Percentiles rank a stretch among this genome's conserved stretches.
These are phyloP conservation scores for Platynereis dumerilii DNA, from an alignment of 2,888 invertebrate genomes.

Conservation along the genomic window DNA sequence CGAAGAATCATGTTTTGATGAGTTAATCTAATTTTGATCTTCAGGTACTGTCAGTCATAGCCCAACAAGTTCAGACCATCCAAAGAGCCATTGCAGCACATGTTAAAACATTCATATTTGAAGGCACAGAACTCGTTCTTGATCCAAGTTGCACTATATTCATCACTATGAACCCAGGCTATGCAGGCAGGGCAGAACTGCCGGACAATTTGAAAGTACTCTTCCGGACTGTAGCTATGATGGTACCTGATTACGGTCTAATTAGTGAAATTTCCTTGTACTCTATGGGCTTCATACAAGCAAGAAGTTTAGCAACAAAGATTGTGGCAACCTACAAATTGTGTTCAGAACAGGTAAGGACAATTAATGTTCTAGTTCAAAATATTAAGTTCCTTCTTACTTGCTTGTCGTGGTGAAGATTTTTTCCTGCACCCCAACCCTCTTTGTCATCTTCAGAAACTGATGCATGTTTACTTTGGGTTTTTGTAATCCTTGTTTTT, in stretches of 20 bases:
- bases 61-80: slow-evolving; percentile 63
- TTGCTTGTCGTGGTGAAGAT: no score
- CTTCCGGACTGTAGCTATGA: slow-evolving; percentile 64
- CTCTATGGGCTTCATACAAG: slow-evolving; percentile 63
- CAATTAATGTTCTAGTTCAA: no score
- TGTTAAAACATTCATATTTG: slow-evolving; percentile 57
- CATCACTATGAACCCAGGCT: slow-evolving; percentile 64
- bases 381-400: no score
- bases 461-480: no score
- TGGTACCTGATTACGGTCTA: slow-evolving; percentile 63
- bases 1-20: no score
- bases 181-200: slow-evolving; percentile 62
- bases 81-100: slow-evolving; percentile 62
- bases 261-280: slow-evolving; percentile 63
- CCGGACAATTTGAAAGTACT: slow-evolving; percentile 64
- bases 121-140: slow-evolving; percentile 60
- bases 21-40: no score
- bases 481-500: no score
- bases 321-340: slow-evolving; percentile 62
- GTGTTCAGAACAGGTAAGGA: slow-evolving; percentile 59
- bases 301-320: slow-evolving; percentile 58
- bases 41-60: slow-evolving; percentile 63
- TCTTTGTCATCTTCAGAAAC: no score
- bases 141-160: slow-evolving; percentile 63
- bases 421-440: no score